These are phyloP conservation scores for Pelusios castaneus DNA, from an alignment of 2,113 vertebrate species.

Conservation along the genomic window DNA sequence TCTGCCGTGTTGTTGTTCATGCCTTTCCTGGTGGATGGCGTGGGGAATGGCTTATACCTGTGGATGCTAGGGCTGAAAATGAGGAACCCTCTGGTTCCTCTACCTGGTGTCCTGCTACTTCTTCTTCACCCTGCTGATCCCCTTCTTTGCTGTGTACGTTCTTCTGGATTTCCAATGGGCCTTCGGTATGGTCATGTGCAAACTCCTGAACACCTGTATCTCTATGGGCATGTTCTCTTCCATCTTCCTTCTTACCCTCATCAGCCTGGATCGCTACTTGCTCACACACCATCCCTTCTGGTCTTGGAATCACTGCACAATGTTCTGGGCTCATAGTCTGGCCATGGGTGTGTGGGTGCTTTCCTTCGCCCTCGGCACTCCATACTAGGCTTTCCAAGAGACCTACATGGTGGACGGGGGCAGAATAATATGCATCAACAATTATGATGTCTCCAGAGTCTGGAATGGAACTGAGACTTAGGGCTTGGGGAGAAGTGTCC, in stretches of 20 bases:
- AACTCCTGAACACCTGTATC: conserved; percentile 35
- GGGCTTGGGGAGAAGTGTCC: conserved; percentile 13
- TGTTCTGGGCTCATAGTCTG: not conserved
- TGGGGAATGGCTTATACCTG: not conserved
- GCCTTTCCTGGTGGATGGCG: not conserved
- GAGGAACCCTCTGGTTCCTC: not conserved
- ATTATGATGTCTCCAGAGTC: conserved; percentile 29
- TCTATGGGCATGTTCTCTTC: not conserved
- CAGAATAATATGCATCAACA: conserved; percentile 34
- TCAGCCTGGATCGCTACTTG: not conserved
- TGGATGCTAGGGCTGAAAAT: not conserved
- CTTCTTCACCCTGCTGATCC: not conserved
- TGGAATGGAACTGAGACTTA: not conserved
- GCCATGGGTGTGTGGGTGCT: not conserved
- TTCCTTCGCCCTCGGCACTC: not conserved
- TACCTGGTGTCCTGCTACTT: not conserved
- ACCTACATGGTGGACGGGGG: not conserved
- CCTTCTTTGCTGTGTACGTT: not conserved
- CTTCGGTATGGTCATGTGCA: conserved; percentile 37
- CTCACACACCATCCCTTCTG: not conserved
- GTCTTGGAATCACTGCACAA: not conserved
- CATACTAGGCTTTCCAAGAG: conserved; percentile 44
- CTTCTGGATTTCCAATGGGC: not conserved
- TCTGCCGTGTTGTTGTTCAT: not conserved
- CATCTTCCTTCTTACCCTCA: conserved; percentile 46